Evolutionary conservation across 2,113 vertebrate genomes (phyloP).

Genomic region (Calypte anna): DNA sequence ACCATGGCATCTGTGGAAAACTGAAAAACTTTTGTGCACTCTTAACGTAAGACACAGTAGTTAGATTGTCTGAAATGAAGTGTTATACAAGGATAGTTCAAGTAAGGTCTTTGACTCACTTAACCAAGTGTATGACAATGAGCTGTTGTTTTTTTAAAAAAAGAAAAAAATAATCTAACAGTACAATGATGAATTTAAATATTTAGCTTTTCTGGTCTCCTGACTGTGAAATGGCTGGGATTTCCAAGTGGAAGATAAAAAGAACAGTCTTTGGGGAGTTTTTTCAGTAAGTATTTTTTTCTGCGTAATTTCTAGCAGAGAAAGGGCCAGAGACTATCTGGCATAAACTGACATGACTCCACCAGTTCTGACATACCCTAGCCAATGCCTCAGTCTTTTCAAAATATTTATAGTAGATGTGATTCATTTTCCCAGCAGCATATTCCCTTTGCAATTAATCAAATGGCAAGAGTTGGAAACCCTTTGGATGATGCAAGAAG

Average conservation of each 20-base stretch:
- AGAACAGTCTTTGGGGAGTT: not conserved
- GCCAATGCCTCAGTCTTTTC: not conserved
- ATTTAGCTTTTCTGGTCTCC: slow-evolving; percentile 9
- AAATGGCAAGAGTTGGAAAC: slow-evolving; percentile 15
- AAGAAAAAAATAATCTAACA: not conserved
- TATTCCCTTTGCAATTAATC: slow-evolving; percentile 17
- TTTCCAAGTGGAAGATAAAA: not conserved
- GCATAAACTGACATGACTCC: not conserved
- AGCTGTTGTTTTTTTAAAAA: not conserved
- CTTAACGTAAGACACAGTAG: slow-evolving; percentile 27
- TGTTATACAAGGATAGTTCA: slow-evolving; percentile 56
- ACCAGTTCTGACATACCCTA: not conserved
- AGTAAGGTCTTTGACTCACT: slow-evolving; percentile 44
- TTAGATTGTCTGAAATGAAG: slow-evolving; percentile 57
- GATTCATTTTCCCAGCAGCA: slow-evolving; percentile 29
- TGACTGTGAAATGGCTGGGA: not conserved
- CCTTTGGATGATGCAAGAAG: not conserved
- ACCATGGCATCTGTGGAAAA: slow-evolving; percentile 73
- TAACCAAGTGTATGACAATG: slow-evolving; percentile 21
- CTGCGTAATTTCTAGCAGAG: not conserved
- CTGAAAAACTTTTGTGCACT: slow-evolving; percentile 70
- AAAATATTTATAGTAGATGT: slow-evolving; percentile 34
- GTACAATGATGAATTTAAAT: slow-evolving; percentile 13
- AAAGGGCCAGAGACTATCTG: not conserved
- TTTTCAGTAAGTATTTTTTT: not conserved